These are phyloP conservation scores for Psittacula derbiana DNA, from an alignment of 2,797 vertebrate genomes.

Conservation along the genomic window DNA sequence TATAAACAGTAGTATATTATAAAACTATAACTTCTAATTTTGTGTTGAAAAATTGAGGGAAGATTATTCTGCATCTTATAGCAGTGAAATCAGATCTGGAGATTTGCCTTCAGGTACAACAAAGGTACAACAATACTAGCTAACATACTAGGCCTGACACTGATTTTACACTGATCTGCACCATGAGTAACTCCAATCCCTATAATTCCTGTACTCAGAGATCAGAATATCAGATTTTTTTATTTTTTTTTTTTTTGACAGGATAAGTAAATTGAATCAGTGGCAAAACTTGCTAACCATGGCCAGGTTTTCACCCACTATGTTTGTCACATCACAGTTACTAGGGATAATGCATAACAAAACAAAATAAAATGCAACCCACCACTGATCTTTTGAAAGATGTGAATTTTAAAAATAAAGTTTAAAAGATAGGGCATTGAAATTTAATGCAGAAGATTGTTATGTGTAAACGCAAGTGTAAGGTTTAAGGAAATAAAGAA, in stretches of 20 bases:
- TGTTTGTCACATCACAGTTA: background rate
- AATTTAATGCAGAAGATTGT: background rate
- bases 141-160: background rate
- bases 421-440: background rate
- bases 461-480: background rate
- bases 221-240: background rate
- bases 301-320: background rate
- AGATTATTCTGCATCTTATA: background rate
- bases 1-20: background rate
- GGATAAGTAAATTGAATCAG: background rate
- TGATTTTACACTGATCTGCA: background rate
- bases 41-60: background rate
- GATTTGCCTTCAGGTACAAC: background rate
- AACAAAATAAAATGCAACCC: background rate
- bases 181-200: background rate
- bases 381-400: background rate
- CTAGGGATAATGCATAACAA: background rate
- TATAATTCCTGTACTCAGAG: background rate
- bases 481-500: background rate
- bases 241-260: background rate
- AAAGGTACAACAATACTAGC: background rate
- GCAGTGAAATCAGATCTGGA: background rate
- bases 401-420: background rate
- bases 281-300: background rate
- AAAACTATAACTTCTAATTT: background rate